A percentile compares a stretch with the other conserved stretches of the same genome.
These are phyloP conservation scores for Phrynocephalus guinanensis DNA, from an alignment of 2,797 vertebrate species.

Conservation along the genomic window DNA sequence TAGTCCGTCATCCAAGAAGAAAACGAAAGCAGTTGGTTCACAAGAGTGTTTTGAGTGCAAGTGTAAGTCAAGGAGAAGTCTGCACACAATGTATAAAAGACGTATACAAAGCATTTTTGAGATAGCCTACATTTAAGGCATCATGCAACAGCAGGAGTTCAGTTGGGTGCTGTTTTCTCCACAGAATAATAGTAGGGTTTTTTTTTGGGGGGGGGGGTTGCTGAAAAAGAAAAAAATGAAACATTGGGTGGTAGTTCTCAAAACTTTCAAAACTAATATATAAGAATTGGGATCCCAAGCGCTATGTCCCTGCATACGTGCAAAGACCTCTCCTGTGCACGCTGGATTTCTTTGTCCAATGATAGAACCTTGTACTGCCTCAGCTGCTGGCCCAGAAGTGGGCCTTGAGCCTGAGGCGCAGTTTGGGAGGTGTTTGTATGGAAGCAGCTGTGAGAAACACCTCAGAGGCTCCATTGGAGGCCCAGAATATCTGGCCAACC, in stretches of 20 bases:
- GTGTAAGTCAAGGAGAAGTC: background rate
- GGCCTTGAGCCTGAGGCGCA: background rate
- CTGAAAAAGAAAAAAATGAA: background rate
- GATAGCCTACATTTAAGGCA: slow-evolving; percentile 55
- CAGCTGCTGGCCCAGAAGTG: background rate
- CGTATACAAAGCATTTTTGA: slow-evolving; percentile 35
- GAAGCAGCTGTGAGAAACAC: background rate
- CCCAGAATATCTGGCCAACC: background rate
- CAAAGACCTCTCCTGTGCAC: background rate
- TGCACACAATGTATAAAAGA: too few relatives aligned
- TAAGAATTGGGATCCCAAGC: background rate
- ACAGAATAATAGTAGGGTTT: slow-evolving; percentile 18
- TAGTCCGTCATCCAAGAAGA: slow-evolving; percentile 27
- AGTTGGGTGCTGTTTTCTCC: slow-evolving; percentile 49
- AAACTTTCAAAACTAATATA: background rate
- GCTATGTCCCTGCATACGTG: too few relatives aligned
- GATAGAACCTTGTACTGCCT: background rate
- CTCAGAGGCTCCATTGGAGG: background rate
- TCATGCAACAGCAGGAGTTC: slow-evolving; percentile 58
- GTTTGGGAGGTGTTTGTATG: background rate
- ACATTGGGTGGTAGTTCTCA: background rate
- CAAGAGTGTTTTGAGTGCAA: slow-evolving; percentile 63
- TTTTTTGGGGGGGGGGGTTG: background rate
- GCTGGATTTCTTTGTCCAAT: slow-evolving; percentile 10
- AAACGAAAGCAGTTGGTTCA: slow-evolving; percentile 52